A percentile compares a stretch with the other conserved stretches of the same genome.
Evolutionary conservation across 30 jellyfish, hydroid and myxozoan genomes (phyloP).

Genomic region (Sanderia malayensis): DNA sequence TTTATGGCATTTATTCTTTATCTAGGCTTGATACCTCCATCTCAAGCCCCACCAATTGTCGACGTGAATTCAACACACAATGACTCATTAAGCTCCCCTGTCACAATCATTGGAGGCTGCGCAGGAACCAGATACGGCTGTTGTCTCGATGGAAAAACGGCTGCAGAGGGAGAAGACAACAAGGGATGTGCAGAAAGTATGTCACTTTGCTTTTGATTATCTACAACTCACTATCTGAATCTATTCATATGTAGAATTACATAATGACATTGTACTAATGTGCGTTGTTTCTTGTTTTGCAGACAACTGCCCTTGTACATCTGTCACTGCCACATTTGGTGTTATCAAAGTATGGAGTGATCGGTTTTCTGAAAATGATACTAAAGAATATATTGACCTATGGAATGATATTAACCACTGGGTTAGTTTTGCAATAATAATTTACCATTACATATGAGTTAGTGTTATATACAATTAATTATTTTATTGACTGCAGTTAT

Average conservation of each 20-base stretch:
- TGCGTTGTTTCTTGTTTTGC: neutral
- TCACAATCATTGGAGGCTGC: conserved; percentile 60
- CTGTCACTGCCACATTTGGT: conserved; percentile 73
- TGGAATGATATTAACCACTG: conserved; percentile 56
- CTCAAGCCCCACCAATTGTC: conserved; percentile 33
- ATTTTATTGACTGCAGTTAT: neutral
- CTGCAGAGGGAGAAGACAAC: conserved; percentile 79
- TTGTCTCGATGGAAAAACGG: conserved; percentile 92
- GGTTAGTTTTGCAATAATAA: conserved; percentile 26
- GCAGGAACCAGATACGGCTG: conserved; percentile 78
- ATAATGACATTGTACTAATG: too few relatives aligned
- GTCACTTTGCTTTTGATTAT: too few relatives aligned
- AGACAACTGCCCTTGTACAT: conserved; percentile 90
- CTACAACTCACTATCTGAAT: too few relatives aligned
- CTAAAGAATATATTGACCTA: conserved; percentile 39
- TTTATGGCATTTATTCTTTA: neutral
- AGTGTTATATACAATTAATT: too few relatives aligned
- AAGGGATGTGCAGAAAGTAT: conserved; percentile 96
- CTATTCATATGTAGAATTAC: too few relatives aligned
- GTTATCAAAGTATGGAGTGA: conserved; percentile 51
- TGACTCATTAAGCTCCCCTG: conserved; percentile 14
- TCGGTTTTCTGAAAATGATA: conserved; percentile 33
- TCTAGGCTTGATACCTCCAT: conserved; percentile 37
- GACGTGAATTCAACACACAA: conserved; percentile 22
- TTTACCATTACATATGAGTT: too few relatives aligned